phyloP scores from a whole-genome alignment of 2,888 invertebrate species.

The Monochamus alternatus region DNA sequence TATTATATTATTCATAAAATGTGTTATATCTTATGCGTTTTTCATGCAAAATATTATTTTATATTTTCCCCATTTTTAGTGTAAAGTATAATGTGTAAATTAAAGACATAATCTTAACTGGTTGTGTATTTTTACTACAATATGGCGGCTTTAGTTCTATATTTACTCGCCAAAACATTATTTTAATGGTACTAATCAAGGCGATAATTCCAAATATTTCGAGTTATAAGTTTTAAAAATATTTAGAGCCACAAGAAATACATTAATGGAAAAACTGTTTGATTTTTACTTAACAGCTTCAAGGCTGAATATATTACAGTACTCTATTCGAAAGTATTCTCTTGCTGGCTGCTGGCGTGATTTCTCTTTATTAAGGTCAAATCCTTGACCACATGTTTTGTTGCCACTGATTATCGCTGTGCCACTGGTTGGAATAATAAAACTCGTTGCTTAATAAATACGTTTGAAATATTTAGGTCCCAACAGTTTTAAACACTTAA shows the following conservation, averaged over 20 bases:
- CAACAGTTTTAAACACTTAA: neutral
- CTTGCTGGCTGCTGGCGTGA: constrained; percentile 3
- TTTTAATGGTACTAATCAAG: neutral
- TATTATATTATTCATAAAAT: no score
- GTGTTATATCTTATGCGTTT: no score
- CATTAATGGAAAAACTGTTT: neutral
- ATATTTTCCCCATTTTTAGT: no score
- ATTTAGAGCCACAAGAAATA: neutral
- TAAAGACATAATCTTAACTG: no score
- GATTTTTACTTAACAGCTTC: neutral
- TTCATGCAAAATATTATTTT: no score
- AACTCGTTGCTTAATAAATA: constrained; percentile 20
- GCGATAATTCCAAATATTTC: constrained; percentile 1
- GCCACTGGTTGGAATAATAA: constrained; percentile 29
- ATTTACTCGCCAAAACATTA: neutral
- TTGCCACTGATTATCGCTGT: constrained; percentile 27
- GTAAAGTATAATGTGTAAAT: no score
- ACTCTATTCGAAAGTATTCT: constrained; percentile 23
- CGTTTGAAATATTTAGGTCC: constrained; percentile 14
- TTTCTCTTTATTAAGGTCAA: constrained; percentile 29
- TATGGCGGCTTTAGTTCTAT: neutral
- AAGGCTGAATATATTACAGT: constrained; percentile 16
- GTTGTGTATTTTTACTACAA: neutral
- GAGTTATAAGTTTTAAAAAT: constrained; percentile 1
- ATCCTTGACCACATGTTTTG: constrained; percentile 31